These are phyloP conservation scores for Drosophila affinis DNA, from an alignment of 2,888 invertebrate species.

Conservation along the genomic window DNA sequence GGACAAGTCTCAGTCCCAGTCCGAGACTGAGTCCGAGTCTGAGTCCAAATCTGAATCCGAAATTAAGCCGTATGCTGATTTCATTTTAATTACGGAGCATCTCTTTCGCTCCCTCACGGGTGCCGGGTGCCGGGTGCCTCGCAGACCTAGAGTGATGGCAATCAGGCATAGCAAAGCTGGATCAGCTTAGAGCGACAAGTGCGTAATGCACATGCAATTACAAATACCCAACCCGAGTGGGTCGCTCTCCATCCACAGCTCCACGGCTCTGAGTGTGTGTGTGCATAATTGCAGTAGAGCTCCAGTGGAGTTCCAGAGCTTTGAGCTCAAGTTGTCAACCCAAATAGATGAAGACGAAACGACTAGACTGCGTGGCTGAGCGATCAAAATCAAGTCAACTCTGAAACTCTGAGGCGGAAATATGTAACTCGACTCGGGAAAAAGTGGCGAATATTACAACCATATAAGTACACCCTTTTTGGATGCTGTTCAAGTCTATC, in stretches of 20 bases:
- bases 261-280: conserved; percentile 17
- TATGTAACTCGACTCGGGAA: background rate
- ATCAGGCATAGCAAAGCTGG: conserved; percentile 79
- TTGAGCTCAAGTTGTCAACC: conserved; percentile 62
- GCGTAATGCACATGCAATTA: conserved; percentile 72
- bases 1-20: conserved; percentile 51
- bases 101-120: background rate
- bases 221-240: conserved; percentile 36
- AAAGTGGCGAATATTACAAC: conserved; percentile 4
- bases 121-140: background rate
- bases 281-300: conserved; percentile 36
- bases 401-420: conserved; percentile 5
- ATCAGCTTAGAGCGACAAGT: conserved; percentile 79
- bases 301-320: conserved; percentile 28
- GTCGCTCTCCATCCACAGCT: conserved; percentile 4
- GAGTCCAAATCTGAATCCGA: conserved; percentile 44
- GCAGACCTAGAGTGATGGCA: conserved; percentile 60
- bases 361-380: conserved; percentile 26
- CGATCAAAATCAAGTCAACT: conserved; percentile 31
- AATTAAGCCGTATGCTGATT: conserved; percentile 80
- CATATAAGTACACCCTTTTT: background rate
- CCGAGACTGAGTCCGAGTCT: conserved; percentile 39
- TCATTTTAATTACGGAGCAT: conserved; percentile 75
- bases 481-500: background rate
- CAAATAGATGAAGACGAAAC: conserved; percentile 51